Base-by-base conservation (phyloP, 2,888 invertebrate species). In the Meganola albula region DNA sequence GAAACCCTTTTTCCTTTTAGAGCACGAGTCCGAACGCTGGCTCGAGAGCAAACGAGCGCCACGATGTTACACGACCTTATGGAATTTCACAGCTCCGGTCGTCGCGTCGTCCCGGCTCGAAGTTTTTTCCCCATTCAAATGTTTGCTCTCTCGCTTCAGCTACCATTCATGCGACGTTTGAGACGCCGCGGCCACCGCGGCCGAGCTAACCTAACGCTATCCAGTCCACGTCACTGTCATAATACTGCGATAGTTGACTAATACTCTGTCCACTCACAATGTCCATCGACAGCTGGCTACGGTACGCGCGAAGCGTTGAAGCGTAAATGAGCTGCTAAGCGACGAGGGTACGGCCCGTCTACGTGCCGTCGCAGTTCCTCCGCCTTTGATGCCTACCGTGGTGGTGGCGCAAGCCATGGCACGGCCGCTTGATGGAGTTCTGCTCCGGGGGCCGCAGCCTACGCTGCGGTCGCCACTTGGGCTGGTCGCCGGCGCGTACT, bases 181-280 rank as follows among this genome's bases (percentile, higher is more conserved):
- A 63, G 63, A 65, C 72, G 63, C 76, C 74, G 78, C 75, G 70
- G 73, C 77, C 77, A 73, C 77, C 77, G 77, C 74, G 51, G 53
- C 52, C 49, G 72, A 70, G 72, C 74, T 70, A 66, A 77, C 82
- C 78, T 77, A 77, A 80, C 78, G 75, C 76, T 77, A 74, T 76
- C 82, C 83, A 77, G 79, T 80, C 74, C 79, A 80, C 79, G 82
- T 76, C 79, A 82, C 82, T 82, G 80, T 79, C 79, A 85, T 85
- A 85, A 85, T 85, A 85, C 85, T 85, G 85, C 79, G 84, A 78
- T 79, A 78, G 79, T 84, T 84, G 85, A 85, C 84, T 85, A 84
- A 84, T 83, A 84, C 83, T 83, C 84, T 80, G 82, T 78, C 77
- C 83, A 79, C 79, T 77, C 78, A 79, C 76, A 74, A 74, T 70